Base-by-base conservation (phyloP, 2,113 vertebrate genomes). In the Alectura lathami region DNA sequence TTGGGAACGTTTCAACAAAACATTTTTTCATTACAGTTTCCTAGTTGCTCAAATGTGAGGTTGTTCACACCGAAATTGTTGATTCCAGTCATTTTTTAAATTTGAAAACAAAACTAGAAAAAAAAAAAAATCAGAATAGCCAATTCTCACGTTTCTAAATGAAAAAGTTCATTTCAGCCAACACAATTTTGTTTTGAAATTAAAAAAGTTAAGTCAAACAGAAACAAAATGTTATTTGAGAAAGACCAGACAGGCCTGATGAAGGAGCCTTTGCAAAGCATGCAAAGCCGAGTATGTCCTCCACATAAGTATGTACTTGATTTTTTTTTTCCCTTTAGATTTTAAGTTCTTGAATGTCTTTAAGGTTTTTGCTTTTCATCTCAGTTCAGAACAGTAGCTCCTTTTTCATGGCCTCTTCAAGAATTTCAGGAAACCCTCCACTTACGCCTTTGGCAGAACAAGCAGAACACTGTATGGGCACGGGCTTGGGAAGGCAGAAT, bases 1-100 rank as follows among this genome's bases (percentile, higher is more conserved):
- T 86, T 94, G 76, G 94, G 90, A 95, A 76, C 76, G 60, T 86
- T 97, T 95, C 90, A 95, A 74, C 88, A 75, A 38, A 88, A 88
- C 67, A 70, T 91, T 96, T 95, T 89, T 95, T 86, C 88, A 75
- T 67, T 68, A 86, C 23, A 78, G 68, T 90, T 94, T 93, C 72
- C 83, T 62, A 88, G 68, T 62, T 81, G 56, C 72, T 93, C 76
- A 32, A 67, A 77, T 16, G 57, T 51, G 72, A 93, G 77, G 59
- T 74, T 77, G 72, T 64, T 96, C 83, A 40, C 63, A 47, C 89
- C 29, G n/a, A 86, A 88, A 32, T 22, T 43, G 68, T n/a, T 48
- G 51, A 43, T 63, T 75, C 40, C 86, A 94, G 57, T 56, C 4
- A 29, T 11, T 57, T 75, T 63, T 62, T 80, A 34, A n/a, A 73